Evolutionary conservation across 1,140 invertebrate species (phyloP).

Genomic region (Campoletis sonorensis): DNA sequence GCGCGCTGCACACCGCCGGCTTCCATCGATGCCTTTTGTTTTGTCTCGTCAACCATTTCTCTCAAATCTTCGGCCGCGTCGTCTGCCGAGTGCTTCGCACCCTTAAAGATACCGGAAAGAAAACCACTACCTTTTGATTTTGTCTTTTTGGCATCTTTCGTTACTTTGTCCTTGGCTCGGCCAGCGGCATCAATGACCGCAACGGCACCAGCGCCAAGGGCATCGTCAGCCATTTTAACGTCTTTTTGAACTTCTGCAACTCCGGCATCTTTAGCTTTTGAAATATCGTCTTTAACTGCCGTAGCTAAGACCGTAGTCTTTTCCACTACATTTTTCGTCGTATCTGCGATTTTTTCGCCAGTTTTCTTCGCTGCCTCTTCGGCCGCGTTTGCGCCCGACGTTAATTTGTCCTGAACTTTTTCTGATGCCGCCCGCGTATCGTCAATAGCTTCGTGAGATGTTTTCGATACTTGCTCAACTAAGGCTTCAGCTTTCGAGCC

Average conservation of each 20-base stretch:
- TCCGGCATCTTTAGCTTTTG: constrained; percentile 43
- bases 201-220: constrained; percentile 2
- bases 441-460: constrained; percentile 47
- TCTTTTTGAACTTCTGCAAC: constrained; percentile 47
- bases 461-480: constrained; percentile 39
- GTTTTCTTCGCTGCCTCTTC: constrained; percentile 32
- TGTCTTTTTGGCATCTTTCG: constrained; percentile 53
- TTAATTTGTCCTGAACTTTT: constrained; percentile 51
- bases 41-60: constrained; percentile 38
- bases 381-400: constrained; percentile 29
- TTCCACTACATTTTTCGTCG: not conserved
- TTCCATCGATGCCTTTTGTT: constrained; percentile 39
- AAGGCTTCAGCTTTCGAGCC: constrained; percentile 47
- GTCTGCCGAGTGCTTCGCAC: constrained; percentile 56
- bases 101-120: constrained; percentile 61
- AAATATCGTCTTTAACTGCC: constrained; percentile 30
- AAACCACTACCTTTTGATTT: constrained; percentile 59
- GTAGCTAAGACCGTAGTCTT: not conserved
- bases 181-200: constrained; percentile 20
- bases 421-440: constrained; percentile 32
- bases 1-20: constrained; percentile 31
- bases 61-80: constrained; percentile 25
- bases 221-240: constrained; percentile 38
- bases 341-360: constrained; percentile 36
- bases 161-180: constrained; percentile 44